Evolutionary conservation across 53 echinoderm and acorn worm genomes (phyloP), one percentile per base, ranked within the genome.

Genomic region (Luidia sarsii): DNA sequence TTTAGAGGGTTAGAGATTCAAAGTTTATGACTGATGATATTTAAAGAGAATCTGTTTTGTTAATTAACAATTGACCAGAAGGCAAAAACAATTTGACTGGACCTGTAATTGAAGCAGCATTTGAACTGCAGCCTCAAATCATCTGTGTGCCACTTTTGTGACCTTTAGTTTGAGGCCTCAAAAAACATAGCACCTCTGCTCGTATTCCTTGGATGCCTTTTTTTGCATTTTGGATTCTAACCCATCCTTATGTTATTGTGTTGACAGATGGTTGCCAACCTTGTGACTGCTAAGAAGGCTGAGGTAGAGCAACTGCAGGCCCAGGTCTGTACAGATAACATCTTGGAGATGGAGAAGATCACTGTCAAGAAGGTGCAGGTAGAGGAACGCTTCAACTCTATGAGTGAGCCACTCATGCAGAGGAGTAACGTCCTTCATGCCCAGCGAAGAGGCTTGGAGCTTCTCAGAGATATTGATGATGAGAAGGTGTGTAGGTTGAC

Each of bases 401-500:
- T 96, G 84, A 68, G 86, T 28, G 97, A 96, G 64, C 97, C 97
- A 2, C 91, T 96, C 69, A 88, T 90, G 46, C 89, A 89, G 63
- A 88, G 97, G 54, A 86, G 90, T 31, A 83, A 63, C 33, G 84
- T 87, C n/a, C 89, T 96, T 20, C 93, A 96, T 61, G 90, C 90
- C n/a, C 88, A 93, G 69, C 85, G 91, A 82, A 77, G 84, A 65
- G 90, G 85, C 23, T 80, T 88, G 72, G 90, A 96, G 80, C 82
- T 96, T n/a, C 83, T 92, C 45, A 88, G 93, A 65, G 97, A 96
- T 57, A 91, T 96, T 24, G 97, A 93, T 67, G 97, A 93, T 56
- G 97, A 96, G 69, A 96, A 93, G 93, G 97, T 96, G 45, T 48
- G 81, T n/a, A n/a, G n/a, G n/a, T n/a, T n/a, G n/a, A n/a, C n/a